Conservation (phyloP, 2,888 invertebrate species). For the Buathra laborator region DNA sequence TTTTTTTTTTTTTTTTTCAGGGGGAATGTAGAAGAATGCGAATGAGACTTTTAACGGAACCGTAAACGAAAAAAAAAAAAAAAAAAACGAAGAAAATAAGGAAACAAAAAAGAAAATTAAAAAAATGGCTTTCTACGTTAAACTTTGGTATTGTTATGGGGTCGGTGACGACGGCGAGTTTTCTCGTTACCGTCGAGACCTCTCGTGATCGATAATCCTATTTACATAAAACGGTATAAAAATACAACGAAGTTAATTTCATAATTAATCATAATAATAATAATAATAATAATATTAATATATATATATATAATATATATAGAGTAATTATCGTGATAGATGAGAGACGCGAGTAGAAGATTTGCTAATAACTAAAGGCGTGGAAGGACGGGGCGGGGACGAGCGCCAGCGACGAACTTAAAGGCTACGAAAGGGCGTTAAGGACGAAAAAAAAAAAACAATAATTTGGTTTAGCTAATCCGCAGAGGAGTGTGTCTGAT, state of each 20-base stretch:
- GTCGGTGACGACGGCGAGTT: slow-evolving; percentile 70
- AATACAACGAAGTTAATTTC: slow-evolving; percentile 74
- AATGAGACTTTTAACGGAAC: slow-evolving; percentile 1
- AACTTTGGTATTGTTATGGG: slow-evolving; percentile 84
- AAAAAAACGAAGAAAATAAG: slow-evolving; percentile 71
- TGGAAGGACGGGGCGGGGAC: slow-evolving; percentile 24
- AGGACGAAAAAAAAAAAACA: slow-evolving; percentile 9
- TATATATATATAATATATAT: slow-evolving; percentile 26
- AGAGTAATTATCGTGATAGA: slow-evolving; percentile 36
- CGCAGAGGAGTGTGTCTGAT: slow-evolving; percentile 48
- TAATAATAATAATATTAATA: slow-evolving; percentile 50
- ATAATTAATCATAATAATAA: slow-evolving; percentile 64
- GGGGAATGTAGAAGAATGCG: slow-evolving; percentile 35
- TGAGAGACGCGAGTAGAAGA: slow-evolving; percentile 47
- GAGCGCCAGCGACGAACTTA: slow-evolving; percentile 48
- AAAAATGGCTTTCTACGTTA: slow-evolving; percentile 80
- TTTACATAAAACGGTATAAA: slow-evolving; percentile 72
- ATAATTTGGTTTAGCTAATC: slow-evolving; percentile 62
- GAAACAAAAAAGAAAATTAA: slow-evolving; percentile 63
- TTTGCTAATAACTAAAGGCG: slow-evolving; percentile 22
- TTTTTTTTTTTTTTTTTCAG: not conserved
- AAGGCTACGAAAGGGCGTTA: slow-evolving; percentile 19
- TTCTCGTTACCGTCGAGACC: slow-evolving; percentile 29
- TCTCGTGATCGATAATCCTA: slow-evolving; percentile 58
- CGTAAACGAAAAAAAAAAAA: slow-evolving; percentile 72